Evolutionary conservation across 2,797 vertebrate genomes (phyloP).

Genomic region (Sphenodon punctatus): DNA sequence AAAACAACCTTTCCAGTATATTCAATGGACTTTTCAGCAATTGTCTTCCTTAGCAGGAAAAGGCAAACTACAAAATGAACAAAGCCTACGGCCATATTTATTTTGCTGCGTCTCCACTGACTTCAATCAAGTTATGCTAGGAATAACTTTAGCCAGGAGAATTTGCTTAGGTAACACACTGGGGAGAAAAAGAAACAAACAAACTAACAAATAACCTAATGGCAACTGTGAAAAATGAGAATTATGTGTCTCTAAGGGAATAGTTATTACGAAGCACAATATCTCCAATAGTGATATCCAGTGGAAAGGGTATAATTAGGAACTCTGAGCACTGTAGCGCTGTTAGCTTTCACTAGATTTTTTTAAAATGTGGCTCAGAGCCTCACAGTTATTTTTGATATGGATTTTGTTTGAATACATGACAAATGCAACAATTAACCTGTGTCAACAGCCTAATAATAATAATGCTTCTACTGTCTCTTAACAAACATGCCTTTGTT

Average conservation of each 20-base stretch:
- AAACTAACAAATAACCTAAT: neutral
- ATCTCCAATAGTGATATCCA: neutral
- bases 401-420: neutral
- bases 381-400: too few species aligned
- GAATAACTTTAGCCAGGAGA: neutral
- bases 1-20: neutral
- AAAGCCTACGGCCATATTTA: neutral
- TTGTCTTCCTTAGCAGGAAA: neutral
- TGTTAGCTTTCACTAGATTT: neutral
- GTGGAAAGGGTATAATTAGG: too few species aligned
- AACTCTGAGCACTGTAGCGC: too few species aligned
- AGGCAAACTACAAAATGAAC: neutral
- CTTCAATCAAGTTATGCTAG: neutral
- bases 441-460: neutral
- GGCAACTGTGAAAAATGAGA: neutral
- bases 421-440: neutral
- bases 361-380: too few species aligned
- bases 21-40: accelerated
- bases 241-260: neutral
- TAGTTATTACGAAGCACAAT: neutral
- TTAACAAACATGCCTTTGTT: neutral
- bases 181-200: neutral
- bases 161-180: neutral
- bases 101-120: neutral
- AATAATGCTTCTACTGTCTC: neutral